These are phyloP conservation scores for Axea sp. DNA, from an alignment of 2,888 invertebrate genomes.

Conservation along the genomic window DNA sequence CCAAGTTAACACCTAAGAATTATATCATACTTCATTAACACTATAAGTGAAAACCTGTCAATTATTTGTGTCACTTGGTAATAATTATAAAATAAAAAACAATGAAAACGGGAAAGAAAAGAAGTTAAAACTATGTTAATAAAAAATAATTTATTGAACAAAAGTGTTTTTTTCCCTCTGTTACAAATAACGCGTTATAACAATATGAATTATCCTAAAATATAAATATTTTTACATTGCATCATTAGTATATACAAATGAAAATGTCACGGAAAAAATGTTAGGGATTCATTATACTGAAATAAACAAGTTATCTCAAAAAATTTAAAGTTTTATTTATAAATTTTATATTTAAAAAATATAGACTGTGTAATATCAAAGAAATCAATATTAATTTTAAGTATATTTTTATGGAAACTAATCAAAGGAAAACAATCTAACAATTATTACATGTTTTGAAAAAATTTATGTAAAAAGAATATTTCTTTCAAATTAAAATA, in stretches of 20 bases:
- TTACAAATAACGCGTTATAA: slow-evolving; percentile 33
- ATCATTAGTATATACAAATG: slow-evolving; percentile 45
- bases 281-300: no score
- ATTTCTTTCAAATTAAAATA: no score
- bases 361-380: no score
- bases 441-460: no score
- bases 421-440: no score
- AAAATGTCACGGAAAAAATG: slow-evolving; percentile 11
- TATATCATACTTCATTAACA: slow-evolving; percentile 5
- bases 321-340: no score
- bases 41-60: slow-evolving; percentile 1
- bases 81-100: not conserved
- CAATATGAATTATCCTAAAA: slow-evolving; percentile 21
- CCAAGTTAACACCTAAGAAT: slow-evolving; percentile 24
- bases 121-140: slow-evolving; percentile 21
- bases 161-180: slow-evolving; percentile 13
- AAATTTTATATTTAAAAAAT: no score
- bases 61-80: not conserved
- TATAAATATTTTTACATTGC: slow-evolving; percentile 55
- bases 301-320: no score
- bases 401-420: no score
- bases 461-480: no score
- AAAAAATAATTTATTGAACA: slow-evolving; percentile 59
- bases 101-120: slow-evolving; percentile 5
- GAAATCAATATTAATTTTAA: no score